Percentiles rank a stretch among this genome's conserved stretches.
Conservation (phyloP, 2,888 invertebrate species). For the Ferdinandea cuprea region DNA sequence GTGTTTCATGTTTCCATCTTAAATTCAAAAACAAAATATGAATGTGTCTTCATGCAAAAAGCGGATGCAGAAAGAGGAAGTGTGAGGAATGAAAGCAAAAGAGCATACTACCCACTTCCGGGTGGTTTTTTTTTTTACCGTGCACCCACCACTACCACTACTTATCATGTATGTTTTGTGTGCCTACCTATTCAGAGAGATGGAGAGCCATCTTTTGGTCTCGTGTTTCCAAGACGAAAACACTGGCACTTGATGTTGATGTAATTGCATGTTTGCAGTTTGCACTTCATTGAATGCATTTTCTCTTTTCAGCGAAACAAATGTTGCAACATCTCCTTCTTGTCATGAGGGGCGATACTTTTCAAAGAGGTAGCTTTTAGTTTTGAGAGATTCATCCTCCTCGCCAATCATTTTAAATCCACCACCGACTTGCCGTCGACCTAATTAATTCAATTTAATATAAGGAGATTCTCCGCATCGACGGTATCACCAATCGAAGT, state of each 20-base stretch:
- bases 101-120: conserved; percentile 64
- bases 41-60: conserved; percentile 70
- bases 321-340: too few relatives aligned
- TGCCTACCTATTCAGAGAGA: conserved; percentile 9
- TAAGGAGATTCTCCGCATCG: conserved; percentile 3
- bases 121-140: conserved; percentile 46
- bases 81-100: conserved; percentile 49
- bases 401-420: too few relatives aligned
- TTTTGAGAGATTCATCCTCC: not conserved
- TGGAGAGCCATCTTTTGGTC: conserved; percentile 36
- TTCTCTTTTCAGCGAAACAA: too few relatives aligned
- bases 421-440: too few relatives aligned
- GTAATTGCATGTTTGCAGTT: conserved; percentile 74
- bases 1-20: conserved; percentile 53
- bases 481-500: too few relatives aligned
- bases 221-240: conserved; percentile 51
- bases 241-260: conserved; percentile 66
- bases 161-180: conserved; percentile 38
- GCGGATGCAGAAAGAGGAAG: conserved; percentile 52
- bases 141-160: conserved; percentile 39
- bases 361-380: conserved; percentile 22
- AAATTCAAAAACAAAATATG: conserved; percentile 67
- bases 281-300: conserved; percentile 69
- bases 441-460: conserved; percentile 32
- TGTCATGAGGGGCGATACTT: conserved; percentile 18